Conservation (phyloP, 1,140 invertebrate species). For the Drosophila nasuta region DNA sequence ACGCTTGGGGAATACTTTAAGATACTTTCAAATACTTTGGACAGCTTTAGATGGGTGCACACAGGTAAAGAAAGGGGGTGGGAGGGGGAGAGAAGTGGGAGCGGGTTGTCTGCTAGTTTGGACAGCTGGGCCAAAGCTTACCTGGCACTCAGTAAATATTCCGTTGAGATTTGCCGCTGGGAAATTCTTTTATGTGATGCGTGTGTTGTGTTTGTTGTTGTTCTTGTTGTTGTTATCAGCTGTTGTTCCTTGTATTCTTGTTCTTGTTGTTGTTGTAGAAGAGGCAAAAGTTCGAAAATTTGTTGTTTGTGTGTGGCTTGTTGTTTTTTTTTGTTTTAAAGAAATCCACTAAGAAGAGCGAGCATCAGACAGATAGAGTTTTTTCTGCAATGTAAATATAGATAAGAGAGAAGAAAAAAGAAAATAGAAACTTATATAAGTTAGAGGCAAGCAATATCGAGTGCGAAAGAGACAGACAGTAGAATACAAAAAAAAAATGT, state of each 20-base stretch:
- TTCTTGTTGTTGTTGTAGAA: slow-evolving; percentile 42
- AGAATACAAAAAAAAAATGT: background rate
- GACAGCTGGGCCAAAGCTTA: slow-evolving; percentile 44
- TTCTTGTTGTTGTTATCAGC: slow-evolving; percentile 22
- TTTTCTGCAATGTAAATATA: slow-evolving; percentile 68
- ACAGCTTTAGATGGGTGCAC: slow-evolving; percentile 10
- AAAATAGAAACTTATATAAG: slow-evolving; percentile 27
- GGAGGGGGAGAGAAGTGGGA: background rate
- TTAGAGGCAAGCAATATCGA: background rate
- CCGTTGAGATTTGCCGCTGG: slow-evolving; percentile 62
- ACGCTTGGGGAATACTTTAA: slow-evolving; percentile 24
- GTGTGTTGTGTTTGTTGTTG: slow-evolving; percentile 28
- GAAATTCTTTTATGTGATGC: slow-evolving; percentile 29
- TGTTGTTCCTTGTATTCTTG: slow-evolving; percentile 54
- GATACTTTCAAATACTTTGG: slow-evolving; percentile 32
- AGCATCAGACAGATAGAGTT: slow-evolving; percentile 71
- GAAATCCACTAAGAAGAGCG: slow-evolving; percentile 72
- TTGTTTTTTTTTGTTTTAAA: slow-evolving; percentile 59
- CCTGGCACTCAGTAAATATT: slow-evolving; percentile 70
- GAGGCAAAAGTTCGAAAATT: slow-evolving; percentile 12
- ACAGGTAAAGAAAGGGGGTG: background rate
- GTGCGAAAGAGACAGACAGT: background rate
- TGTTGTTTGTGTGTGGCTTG: slow-evolving; percentile 40
- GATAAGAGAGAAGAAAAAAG: slow-evolving; percentile 34
- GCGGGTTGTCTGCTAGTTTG: background rate